A percentile compares a stretch with the other conserved stretches of the same genome.
These are phyloP conservation scores for Luscinia luscinia DNA, from an alignment of 2,797 vertebrate species.

Conservation along the genomic window DNA sequence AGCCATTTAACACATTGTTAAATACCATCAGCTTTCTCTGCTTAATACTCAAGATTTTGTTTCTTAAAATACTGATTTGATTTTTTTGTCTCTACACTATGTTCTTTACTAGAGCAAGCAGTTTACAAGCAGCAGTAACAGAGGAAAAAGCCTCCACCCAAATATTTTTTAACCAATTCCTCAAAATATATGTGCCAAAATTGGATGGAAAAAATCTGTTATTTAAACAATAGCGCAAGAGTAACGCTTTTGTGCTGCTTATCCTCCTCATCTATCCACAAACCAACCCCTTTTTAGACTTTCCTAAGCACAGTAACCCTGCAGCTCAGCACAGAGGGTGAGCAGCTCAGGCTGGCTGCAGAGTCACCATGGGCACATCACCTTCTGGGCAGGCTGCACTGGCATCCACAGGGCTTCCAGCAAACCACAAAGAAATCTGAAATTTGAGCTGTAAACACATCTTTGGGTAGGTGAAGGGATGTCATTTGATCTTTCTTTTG, in stretches of 20 bases:
- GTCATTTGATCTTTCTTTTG: conserved; percentile 50
- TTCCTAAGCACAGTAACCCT: not conserved
- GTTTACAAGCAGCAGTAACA: conserved; percentile 36
- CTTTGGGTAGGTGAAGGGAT: conserved; percentile 43
- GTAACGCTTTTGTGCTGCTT: not conserved
- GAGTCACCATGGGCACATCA: not conserved
- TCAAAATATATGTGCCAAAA: not conserved
- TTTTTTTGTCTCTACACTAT: conserved; percentile 11
- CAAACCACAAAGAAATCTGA: conserved; percentile 34
- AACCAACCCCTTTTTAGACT: not conserved
- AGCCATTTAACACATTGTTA: not conserved
- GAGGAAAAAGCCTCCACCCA: conserved; percentile 43
- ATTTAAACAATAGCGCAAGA: not conserved
- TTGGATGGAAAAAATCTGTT: not conserved
- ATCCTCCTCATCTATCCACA: not conserved
- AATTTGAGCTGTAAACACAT: conserved; percentile 45
- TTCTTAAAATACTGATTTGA: not conserved
- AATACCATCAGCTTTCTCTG: not conserved
- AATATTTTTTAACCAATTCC: conserved; percentile 20
- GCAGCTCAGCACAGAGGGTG: not conserved
- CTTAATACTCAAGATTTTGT: not conserved
- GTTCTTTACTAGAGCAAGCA: conserved; percentile 29
- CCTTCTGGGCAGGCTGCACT: not conserved
- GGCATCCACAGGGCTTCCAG: conserved; percentile 12
- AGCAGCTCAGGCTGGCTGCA: not conserved